Evolutionary conservation across 2,797 vertebrate species (phyloP).

Genomic region (Caiman crocodilus): DNA sequence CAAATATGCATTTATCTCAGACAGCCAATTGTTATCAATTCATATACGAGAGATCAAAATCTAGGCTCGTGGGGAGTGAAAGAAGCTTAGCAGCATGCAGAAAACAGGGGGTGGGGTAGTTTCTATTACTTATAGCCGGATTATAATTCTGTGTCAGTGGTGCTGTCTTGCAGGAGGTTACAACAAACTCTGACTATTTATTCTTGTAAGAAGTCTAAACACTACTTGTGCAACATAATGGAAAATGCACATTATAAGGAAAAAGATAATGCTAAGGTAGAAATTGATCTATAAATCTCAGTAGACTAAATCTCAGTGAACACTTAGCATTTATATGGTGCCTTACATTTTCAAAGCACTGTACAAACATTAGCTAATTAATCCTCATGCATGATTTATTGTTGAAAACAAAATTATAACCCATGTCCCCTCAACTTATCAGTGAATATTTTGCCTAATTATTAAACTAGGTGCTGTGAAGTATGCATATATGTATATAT

Average conservation of each 20-base stretch:
- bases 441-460: conserved; percentile 9
- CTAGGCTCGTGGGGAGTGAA: neutral
- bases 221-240: neutral
- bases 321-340: neutral
- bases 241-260: conserved; percentile 12
- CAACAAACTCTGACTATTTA: neutral
- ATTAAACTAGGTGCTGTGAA: conserved; percentile 10
- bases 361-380: conserved; percentile 62
- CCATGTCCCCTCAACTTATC: conserved; percentile 15
- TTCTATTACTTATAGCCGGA: neutral
- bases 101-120: neutral
- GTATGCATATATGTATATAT: neutral
- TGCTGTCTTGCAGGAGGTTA: conserved; percentile 1
- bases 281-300: conserved; percentile 15
- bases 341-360: conserved; percentile 40
- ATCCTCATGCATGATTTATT: conserved; percentile 67
- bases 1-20: conserved; percentile 24
- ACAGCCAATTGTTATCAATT: neutral
- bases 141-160: neutral
- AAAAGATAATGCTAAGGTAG: neutral
- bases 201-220: conserved; percentile 35
- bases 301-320: conserved; percentile 24
- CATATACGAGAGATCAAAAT: neutral
- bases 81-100: neutral
- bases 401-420: conserved; percentile 40